Conservation (phyloP, 2,797 vertebrate genomes). For the Channallabes apus region DNA sequence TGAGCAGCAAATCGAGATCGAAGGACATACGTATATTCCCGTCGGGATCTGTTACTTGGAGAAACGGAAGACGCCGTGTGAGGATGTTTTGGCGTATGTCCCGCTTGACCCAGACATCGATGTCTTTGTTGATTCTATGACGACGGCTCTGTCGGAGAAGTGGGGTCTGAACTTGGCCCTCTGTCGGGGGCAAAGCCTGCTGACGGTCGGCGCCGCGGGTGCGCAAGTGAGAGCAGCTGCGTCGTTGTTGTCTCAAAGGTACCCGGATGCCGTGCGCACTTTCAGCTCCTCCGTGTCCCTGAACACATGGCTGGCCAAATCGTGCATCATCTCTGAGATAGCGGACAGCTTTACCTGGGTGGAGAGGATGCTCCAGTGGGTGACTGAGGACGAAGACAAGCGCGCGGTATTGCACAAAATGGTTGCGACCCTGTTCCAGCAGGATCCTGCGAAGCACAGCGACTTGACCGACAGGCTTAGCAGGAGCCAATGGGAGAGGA, state of each 20-base stretch:
- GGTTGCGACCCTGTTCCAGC: conserved; percentile 67
- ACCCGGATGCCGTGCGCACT: conserved; percentile 71
- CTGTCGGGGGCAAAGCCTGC: conserved; percentile 74
- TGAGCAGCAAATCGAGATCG: conserved; percentile 69
- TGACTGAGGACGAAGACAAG: conserved; percentile 68
- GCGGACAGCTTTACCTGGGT: conserved; percentile 63
- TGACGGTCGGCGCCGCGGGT: conserved; percentile 70
- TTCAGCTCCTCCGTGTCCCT: conserved; percentile 72
- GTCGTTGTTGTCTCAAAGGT: conserved; percentile 68
- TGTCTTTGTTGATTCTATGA: conserved; percentile 67
- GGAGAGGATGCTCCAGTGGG: conserved; percentile 70
- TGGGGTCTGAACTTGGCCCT: conserved; percentile 80
- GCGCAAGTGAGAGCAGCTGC: conserved; percentile 71
- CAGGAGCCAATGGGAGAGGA: conserved; percentile 73
- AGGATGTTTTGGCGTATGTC: conserved; percentile 76
- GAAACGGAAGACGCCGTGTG: conserved; percentile 73
- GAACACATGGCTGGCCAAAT: conserved; percentile 74
- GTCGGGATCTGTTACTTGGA: conserved; percentile 77
- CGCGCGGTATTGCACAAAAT: conserved; percentile 72
- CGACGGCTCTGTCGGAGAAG: conserved; percentile 72
- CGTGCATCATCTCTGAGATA: conserved; percentile 62
- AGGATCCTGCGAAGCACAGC: conserved; percentile 69
- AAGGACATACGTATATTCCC: conserved; percentile 69
- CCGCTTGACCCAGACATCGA: conserved; percentile 65
- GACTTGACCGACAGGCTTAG: conserved; percentile 73